Percentiles rank a stretch among this genome's conserved stretches.
Conservation (phyloP, 1,140 invertebrate species). For the Drosophila baimaii region DNA sequence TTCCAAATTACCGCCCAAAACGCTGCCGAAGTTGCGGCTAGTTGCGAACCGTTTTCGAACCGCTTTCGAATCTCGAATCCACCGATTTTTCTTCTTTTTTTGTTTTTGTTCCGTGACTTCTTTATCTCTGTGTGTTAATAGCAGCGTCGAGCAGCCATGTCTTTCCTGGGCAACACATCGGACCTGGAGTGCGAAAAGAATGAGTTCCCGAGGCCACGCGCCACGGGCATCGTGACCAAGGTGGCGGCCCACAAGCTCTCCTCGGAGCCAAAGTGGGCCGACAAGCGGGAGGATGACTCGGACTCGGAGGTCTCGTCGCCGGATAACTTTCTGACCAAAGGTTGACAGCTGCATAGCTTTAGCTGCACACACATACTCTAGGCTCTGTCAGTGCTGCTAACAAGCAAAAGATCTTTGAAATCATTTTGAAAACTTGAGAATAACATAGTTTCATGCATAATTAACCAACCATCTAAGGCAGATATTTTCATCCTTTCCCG, state of each 20-base stretch:
- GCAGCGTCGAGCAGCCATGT: slow-evolving; percentile 54
- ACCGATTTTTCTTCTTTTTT: slow-evolving; percentile 11
- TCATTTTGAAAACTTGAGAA: neutral
- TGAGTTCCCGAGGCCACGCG: slow-evolving; percentile 71
- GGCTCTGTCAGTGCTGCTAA: neutral
- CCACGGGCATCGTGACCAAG: slow-evolving; percentile 77
- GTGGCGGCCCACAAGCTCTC: slow-evolving; percentile 80
- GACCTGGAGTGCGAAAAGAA: slow-evolving; percentile 83
- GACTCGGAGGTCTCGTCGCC: slow-evolving; percentile 88
- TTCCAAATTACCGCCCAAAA: slow-evolving; percentile 62
- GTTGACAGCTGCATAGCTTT: slow-evolving; percentile 63
- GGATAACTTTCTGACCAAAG: slow-evolving; percentile 88
- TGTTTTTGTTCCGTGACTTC: slow-evolving; percentile 5
- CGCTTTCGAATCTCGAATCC: neutral
- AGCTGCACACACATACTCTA: too few relatives aligned
- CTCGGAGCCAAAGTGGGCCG: slow-evolving; percentile 76
- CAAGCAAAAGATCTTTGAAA: neutral
- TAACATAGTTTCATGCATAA: neutral
- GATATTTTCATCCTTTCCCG: too few relatives aligned
- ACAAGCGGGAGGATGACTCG: slow-evolving; percentile 85
- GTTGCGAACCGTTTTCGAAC: slow-evolving; percentile 21
- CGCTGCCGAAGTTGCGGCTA: slow-evolving; percentile 20
- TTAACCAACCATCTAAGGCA: neutral
- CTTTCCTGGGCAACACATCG: slow-evolving; percentile 81
- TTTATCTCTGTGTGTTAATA: neutral